These are phyloP conservation scores for Misgurnus mizolepis DNA, from an alignment of 2,113 vertebrate species.

Conservation along the genomic window DNA sequence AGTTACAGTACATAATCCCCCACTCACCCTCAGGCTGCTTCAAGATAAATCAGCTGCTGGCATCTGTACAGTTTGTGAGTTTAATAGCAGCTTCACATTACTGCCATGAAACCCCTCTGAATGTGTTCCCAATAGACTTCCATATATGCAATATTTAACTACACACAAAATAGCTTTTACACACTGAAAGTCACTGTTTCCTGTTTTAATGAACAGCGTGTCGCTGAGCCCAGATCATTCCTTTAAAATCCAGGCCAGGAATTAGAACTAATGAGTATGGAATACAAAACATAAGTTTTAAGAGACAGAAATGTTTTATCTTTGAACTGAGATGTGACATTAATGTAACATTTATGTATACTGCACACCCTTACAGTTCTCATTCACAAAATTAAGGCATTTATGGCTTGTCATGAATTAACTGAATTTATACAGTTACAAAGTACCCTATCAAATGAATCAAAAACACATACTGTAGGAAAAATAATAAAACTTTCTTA, in stretches of 20 bases:
- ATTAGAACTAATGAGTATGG: background rate
- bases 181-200: too few relatives aligned
- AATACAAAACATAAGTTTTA: background rate
- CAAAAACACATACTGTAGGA: background rate
- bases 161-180: background rate
- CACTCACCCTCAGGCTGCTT: background rate
- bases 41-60: background rate
- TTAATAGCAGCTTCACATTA: too few relatives aligned
- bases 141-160: background rate
- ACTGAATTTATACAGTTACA: background rate
- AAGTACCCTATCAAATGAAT: background rate
- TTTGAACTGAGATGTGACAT: background rate
- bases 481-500: background rate
- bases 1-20: constrained; percentile 13
- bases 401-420: background rate
- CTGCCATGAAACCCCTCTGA: too few relatives aligned
- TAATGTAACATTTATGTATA: background rate
- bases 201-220: too few relatives aligned
- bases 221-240: background rate
- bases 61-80: background rate
- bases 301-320: background rate
- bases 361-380: background rate
- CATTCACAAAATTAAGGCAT: constrained; percentile 7
- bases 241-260: background rate
- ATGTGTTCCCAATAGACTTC: too few relatives aligned